Base-by-base conservation (phyloP, 92 coral and sea anemone genomes). In the Nematostella vectensis region DNA sequence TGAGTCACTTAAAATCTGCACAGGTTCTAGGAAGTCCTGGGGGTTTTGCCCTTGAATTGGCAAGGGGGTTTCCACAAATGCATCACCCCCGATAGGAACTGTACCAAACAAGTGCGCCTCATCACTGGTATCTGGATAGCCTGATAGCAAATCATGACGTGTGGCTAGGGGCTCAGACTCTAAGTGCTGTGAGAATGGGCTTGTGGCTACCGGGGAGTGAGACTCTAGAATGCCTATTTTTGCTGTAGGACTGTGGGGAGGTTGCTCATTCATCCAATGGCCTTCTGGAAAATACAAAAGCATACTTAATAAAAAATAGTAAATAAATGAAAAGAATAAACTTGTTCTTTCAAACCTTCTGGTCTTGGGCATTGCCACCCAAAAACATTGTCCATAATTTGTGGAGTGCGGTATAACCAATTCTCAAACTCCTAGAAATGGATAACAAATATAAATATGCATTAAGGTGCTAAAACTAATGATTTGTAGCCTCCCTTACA, bases 331-430 rank as follows among this genome's bases (percentile, higher is more conserved):
- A n/a, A n/a, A n/a, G n/a, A n/a, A n/a, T n/a, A n/a, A n/a, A n/a
- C n/a, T n/a, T n/a, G n/a, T n/a, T n/a, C n/a, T n/a, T n/a, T 8
- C 51, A 10, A 11, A 85, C 95, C 95, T 70, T 91, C 96, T 28
- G 98, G 98, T 54, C 77, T 91, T 2, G 98, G 98, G 27, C 98
- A 91, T 65, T 91, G 98, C 85, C 95, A 75, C 16, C 98, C 98
- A 78, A 91, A 91, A 15, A 91, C 98, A 61, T 86, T 91, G 57
- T 91, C 96, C 98, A 91, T 91, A 4, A 91, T 91, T 40, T 87
- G 60, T 0, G 98, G 98, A 43, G 79, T 81, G 48, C 72, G 85
- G 67, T 74, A 79, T 55, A 91, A 63, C 98, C 98, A 91, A 29
- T 71, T 50, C 50, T 84, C 85, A 68, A 91, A 91, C 58, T 86